Evolutionary conservation across 2,888 invertebrate species (phyloP).

Genomic region (Tenthredo livida): DNA sequence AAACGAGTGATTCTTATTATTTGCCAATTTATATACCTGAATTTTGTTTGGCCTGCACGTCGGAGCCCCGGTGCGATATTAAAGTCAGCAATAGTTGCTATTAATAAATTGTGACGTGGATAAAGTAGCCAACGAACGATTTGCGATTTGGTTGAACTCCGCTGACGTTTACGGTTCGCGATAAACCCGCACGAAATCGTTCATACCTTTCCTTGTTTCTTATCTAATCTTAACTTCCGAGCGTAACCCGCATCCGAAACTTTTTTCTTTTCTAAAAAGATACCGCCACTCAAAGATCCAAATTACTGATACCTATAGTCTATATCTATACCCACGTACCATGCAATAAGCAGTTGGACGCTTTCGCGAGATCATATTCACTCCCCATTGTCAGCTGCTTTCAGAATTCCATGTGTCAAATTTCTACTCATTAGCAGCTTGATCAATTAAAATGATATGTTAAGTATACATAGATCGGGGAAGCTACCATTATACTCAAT

Average conservation of each 20-base stretch:
- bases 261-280: not conserved
- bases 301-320: not conserved
- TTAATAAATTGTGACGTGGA: slow-evolving; percentile 14
- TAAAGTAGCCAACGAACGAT: not conserved
- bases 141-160: not conserved
- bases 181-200: not conserved
- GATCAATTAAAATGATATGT: not conserved
- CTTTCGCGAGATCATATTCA: not conserved
- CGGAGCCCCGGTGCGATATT: not conserved
- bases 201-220: not conserved
- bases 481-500: not conserved
- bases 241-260: not conserved
- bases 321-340: too few relatives aligned
- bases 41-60: not conserved
- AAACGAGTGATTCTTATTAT: not conserved
- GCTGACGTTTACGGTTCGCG: not conserved
- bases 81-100: slow-evolving; percentile 28
- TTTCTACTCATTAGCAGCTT: not conserved
- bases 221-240: not conserved
- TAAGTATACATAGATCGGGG: not conserved
- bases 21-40: not conserved
- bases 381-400: not conserved
- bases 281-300: not conserved
- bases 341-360: too few relatives aligned
- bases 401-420: not conserved